Percentiles rank a stretch among this genome's conserved stretches.
phyloP scores from a whole-genome alignment of 2,797 vertebrate species.

The Huso huso region DNA sequence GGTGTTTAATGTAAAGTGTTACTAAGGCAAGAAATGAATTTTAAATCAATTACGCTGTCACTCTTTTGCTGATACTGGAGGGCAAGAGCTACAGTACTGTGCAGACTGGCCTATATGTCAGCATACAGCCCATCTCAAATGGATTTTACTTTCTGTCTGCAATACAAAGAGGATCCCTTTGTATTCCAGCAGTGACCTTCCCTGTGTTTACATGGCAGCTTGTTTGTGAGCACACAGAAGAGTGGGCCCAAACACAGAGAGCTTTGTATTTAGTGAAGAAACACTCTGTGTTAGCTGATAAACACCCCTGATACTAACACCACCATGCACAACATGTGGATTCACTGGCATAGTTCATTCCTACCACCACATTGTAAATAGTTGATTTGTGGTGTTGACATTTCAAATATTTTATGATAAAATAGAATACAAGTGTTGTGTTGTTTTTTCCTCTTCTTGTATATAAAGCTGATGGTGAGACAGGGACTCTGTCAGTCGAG shows the following conservation, averaged over 20 bases:
- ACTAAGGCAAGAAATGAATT: too few relatives aligned
- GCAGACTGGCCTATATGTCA: too few relatives aligned
- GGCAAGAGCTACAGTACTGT: too few relatives aligned
- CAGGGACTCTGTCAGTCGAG: slow-evolving; percentile 9
- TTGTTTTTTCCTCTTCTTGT: slow-evolving; percentile 41
- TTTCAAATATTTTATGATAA: slow-evolving; percentile 42
- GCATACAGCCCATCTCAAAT: too few relatives aligned
- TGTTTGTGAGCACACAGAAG: too few relatives aligned
- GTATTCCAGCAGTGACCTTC: too few relatives aligned
- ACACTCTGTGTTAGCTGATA: slow-evolving; percentile 38
- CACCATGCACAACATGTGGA: slow-evolving; percentile 8
- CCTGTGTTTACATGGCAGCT: too few relatives aligned
- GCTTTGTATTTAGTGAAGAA: slow-evolving; percentile 36
- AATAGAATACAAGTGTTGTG: slow-evolving; percentile 39
- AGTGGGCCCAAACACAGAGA: background rate
- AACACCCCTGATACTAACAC: slow-evolving; percentile 22
- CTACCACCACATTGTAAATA: slow-evolving; percentile 13
- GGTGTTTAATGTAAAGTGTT: too few relatives aligned
- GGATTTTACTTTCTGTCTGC: too few relatives aligned
- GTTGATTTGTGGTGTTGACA: slow-evolving; percentile 42
- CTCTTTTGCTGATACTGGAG: too few relatives aligned
- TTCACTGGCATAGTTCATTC: slow-evolving; percentile 10
- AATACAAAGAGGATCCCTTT: too few relatives aligned
- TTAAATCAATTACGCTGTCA: too few relatives aligned
- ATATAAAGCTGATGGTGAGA: slow-evolving; percentile 34